These are phyloP conservation scores for Sarcophaga variegata DNA, from an alignment of 2,888 invertebrate species.

Conservation along the genomic window DNA sequence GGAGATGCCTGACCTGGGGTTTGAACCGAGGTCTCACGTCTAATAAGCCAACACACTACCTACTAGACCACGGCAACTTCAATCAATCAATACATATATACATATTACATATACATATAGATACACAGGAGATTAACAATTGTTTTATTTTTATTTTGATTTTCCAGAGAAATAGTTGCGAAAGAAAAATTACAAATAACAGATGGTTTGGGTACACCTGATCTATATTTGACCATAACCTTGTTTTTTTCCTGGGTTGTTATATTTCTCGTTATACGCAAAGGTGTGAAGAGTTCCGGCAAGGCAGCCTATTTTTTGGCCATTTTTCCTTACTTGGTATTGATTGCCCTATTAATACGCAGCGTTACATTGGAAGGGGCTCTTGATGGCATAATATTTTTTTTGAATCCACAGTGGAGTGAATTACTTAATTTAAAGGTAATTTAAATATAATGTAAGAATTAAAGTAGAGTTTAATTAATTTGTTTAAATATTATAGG, in stretches of 20 bases:
- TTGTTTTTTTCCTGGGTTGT: slow-evolving; percentile 87
- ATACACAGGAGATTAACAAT: not conserved
- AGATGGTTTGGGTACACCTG: slow-evolving; percentile 83
- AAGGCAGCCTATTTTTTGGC: slow-evolving; percentile 95
- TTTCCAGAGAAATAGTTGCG: slow-evolving; percentile 83
- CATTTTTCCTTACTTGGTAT: slow-evolving; percentile 90
- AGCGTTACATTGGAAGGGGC: slow-evolving; percentile 87
- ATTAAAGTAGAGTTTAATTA: not conserved
- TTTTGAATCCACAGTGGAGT: slow-evolving; percentile 90
- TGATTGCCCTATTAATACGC: slow-evolving; percentile 88
- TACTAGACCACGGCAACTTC: no score
- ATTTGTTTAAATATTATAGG: slow-evolving; percentile 81
- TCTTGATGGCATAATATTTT: slow-evolving; percentile 88
- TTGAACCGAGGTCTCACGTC: no score
- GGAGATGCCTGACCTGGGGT: no score
- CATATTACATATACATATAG: no score
- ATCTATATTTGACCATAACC: slow-evolving; percentile 87
- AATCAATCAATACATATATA: no score
- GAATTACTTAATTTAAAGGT: slow-evolving; percentile 75
- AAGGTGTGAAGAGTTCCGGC: slow-evolving; percentile 90
- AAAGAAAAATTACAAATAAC: slow-evolving; percentile 81
- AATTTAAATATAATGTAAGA: not conserved
- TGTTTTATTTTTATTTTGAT: not conserved
- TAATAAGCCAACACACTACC: no score
- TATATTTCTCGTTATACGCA: slow-evolving; percentile 87